Base-by-base conservation (phyloP, 2,888 invertebrate species). In the Oxystoma pomonae region DNA sequence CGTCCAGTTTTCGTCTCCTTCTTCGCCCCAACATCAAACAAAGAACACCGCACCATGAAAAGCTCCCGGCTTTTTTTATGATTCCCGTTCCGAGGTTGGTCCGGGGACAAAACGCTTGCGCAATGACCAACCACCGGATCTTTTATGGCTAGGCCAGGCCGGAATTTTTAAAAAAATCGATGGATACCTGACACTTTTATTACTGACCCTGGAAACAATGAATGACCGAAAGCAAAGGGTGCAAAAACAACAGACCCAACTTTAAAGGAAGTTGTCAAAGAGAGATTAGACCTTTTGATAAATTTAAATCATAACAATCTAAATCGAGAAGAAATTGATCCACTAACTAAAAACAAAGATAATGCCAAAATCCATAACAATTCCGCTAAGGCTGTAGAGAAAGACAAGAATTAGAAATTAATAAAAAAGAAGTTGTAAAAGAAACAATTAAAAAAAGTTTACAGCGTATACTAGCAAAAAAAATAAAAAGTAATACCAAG, bases 161-260 rank as follows among this genome's bases (percentile, higher is more conserved):
- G 59, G 62, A 57, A 50, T 12, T 58, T 61, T 64, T 64, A 61
- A 52, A 61, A 61, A 58, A 64, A 61, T 56, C 35, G 12, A 35
- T 35, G 35, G 35, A 35, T 35, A 35, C 35, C 35, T 35, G 35
- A 35, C 35, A 35, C 35, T 35, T 35, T 35, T 35, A 35, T 35
- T 35, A 35, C 35, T 35, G 35, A 35, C 35, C 35, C 35, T 35
- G 5, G 35, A 12, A 12, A 35, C 35, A 35, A 35, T 35, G 35
- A 35, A 35, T 7, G 12, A 7, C 35, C 12, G 12, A 35, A 35
- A 35, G 35, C 5, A 35, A 35, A 35, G 35, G 35, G 35, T 35
- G 35, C 35, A 35, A 35, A 35, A 35, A 35, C 35, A 35, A 35
- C 35, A 35, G 35, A 35, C 35, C 35, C 35, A 7, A 35, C 5